These are phyloP conservation scores for Poecilia gillii DNA, from an alignment of 2,797 vertebrate genomes.

Conservation along the genomic window DNA sequence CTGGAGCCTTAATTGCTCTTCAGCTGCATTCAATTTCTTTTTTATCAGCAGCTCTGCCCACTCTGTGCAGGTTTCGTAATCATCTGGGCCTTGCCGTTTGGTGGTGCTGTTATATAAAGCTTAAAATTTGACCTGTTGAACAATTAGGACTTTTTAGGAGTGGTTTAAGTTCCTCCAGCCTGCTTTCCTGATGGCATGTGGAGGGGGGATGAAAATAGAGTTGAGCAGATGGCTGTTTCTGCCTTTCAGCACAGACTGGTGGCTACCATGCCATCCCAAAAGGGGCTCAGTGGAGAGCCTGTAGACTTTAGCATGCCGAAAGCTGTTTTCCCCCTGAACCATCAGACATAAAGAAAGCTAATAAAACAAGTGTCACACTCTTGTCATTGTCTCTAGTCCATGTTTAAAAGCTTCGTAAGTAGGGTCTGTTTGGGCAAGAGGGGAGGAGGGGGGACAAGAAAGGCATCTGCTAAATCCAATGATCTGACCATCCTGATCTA, in stretches of 20 bases:
- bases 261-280: slow-evolving; percentile 63
- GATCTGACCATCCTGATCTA: slow-evolving; percentile 54
- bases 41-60: slow-evolving; percentile 46
- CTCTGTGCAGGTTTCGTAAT: slow-evolving; percentile 36
- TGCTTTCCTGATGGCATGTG: slow-evolving; percentile 55
- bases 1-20: slow-evolving; percentile 52
- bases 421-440: slow-evolving; percentile 35
- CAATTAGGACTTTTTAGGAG: slow-evolving; percentile 50
- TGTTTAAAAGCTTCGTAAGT: slow-evolving; percentile 31
- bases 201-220: slow-evolving; percentile 79
- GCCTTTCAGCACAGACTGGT: slow-evolving; percentile 70
- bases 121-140: slow-evolving; percentile 64
- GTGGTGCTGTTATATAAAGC: slow-evolving; percentile 35
- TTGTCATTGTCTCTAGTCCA: slow-evolving; percentile 36
- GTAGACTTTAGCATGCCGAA: slow-evolving; percentile 55
- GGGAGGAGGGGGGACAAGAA: slow-evolving; percentile 18
- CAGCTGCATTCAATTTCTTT: slow-evolving; percentile 21
- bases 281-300: slow-evolving; percentile 54
- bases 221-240: slow-evolving; percentile 80
- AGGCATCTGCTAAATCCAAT: slow-evolving; percentile 47
- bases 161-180: slow-evolving; percentile 48
- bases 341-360: slow-evolving; percentile 58
- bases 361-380: slow-evolving; percentile 25
- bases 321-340: slow-evolving; percentile 43
- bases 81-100: slow-evolving; percentile 23